Conservation (phyloP, 2,797 vertebrate genomes). For the Notamacropus eugenii region DNA sequence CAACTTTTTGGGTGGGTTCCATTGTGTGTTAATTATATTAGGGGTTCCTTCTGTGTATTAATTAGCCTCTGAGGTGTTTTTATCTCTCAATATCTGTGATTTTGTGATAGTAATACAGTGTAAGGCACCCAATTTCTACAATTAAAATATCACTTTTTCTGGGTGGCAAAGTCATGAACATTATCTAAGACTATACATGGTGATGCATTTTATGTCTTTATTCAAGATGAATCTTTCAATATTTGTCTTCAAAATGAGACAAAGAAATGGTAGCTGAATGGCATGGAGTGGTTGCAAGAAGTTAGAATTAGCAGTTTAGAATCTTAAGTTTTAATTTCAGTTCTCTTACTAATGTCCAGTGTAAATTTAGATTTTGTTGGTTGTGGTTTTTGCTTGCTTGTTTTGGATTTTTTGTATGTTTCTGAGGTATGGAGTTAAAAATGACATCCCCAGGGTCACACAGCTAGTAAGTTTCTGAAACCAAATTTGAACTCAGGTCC, state of each 20-base stretch:
- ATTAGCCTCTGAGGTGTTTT: too few species aligned
- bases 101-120: neutral
- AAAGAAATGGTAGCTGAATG: neutral
- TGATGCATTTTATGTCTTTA: neutral
- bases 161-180: neutral
- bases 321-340: neutral
- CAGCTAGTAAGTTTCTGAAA: too few species aligned
- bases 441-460: too few species aligned
- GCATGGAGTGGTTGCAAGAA: neutral
- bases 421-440: too few species aligned
- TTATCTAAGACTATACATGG: neutral
- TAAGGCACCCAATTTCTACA: neutral
- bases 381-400: too few species aligned
- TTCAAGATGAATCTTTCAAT: neutral
- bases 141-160: neutral
- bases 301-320: neutral
- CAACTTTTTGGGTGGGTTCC: too few species aligned
- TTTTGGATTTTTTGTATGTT: too few species aligned
- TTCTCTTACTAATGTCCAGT: neutral
- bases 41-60: too few species aligned
- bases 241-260: neutral
- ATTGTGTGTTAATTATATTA: too few species aligned
- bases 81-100: neutral
- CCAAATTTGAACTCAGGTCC: too few species aligned
- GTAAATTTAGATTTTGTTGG: neutral